Base-by-base conservation (phyloP, 2,797 vertebrate genomes). In the Poecilia wingei region DNA sequence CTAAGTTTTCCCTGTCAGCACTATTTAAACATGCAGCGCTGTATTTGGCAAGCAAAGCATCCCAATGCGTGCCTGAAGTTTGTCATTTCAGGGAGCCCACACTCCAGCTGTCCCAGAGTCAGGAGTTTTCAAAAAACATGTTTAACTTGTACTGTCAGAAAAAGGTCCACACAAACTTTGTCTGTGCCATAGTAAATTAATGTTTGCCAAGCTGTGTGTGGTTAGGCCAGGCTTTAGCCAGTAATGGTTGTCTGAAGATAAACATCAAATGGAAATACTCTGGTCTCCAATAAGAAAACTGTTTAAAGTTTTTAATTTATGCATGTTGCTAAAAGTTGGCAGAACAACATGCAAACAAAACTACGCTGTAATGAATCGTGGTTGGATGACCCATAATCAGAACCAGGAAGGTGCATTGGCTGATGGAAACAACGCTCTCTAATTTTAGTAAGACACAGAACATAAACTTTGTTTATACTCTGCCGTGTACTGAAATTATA, bases 11-110 rank as follows among this genome's bases (percentile, higher is more conserved):
- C 86, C 91, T 93, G 87, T 94, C 92, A 89, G 88, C 88, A 83
- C 87, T 91, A 87, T 91, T 92, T 92, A 78, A 92, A 90, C 78
- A 36, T 76, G 12, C 61, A 88, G 82, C 78, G 87, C 91, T 92
- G 89, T 91, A 77, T 93, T 94, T 94, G 93, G 91, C 91, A 89
- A 86, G 86, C 43, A 79, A 87, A 88, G 92, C 93, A 90, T 93
- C 92, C 92, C 88, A 84, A 84, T 73, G 93, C 90, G 88, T 92
- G 91, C 93, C 90, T 92, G 90, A 91, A 89, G 92, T 93, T 95
- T 94, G 93, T 94, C 92, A 91, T 94, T 90, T 94, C 72, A 92
- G 91, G 89, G 89, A 89, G 84, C 49, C 16, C 84, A 78, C 74
- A 49, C 82, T 77, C 84, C 71, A 61, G 82, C 80, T 82, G 77